These are phyloP conservation scores for Apotomis betuletana DNA, from an alignment of 2,888 invertebrate genomes.

Conservation along the genomic window DNA sequence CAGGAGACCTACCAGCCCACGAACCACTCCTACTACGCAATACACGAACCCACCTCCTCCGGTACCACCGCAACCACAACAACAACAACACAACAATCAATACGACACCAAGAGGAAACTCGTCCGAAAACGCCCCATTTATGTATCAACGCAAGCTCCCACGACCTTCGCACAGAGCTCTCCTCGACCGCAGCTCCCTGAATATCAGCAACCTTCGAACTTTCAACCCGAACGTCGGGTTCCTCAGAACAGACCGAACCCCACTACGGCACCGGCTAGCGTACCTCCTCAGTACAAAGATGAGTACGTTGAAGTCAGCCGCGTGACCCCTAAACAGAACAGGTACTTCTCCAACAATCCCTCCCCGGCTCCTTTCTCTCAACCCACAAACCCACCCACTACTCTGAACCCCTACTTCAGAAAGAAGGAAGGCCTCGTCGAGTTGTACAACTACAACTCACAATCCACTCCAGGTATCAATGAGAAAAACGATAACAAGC, in stretches of 20 bases:
- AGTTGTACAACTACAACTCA: conserved; percentile 76
- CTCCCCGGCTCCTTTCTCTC: conserved; percentile 61
- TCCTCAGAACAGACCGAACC: conserved; percentile 53
- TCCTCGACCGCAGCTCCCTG: conserved; percentile 31
- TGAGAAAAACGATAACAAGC: conserved; percentile 62
- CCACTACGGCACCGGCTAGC: conserved; percentile 54
- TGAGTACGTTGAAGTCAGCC: conserved; percentile 77
- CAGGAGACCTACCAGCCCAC: conserved; percentile 72
- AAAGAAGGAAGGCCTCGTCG: conserved; percentile 75
- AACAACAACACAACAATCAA: conserved; percentile 49
- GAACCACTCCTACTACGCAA: conserved; percentile 61
- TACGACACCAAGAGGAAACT: conserved; percentile 74
- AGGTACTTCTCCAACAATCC: conserved; percentile 62
- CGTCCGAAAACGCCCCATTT: conserved; percentile 72
- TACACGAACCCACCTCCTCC: conserved; percentile 55
- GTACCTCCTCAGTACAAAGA: conserved; percentile 73
- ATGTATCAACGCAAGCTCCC: conserved; percentile 61
- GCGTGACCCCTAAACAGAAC: conserved; percentile 72
- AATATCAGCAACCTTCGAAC: conserved; percentile 45
- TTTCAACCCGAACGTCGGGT: conserved; percentile 53
- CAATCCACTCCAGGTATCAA: conserved; percentile 68
- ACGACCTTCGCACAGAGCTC: conserved; percentile 54
- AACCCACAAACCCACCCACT: conserved; percentile 41
- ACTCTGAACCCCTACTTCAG: conserved; percentile 53
- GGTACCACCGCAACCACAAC: conserved; percentile 47